Evolutionary conservation across 2,113 vertebrate species (phyloP), one percentile per base, ranked within the genome.

Genomic region (Ramphastos sulfuratus): DNA sequence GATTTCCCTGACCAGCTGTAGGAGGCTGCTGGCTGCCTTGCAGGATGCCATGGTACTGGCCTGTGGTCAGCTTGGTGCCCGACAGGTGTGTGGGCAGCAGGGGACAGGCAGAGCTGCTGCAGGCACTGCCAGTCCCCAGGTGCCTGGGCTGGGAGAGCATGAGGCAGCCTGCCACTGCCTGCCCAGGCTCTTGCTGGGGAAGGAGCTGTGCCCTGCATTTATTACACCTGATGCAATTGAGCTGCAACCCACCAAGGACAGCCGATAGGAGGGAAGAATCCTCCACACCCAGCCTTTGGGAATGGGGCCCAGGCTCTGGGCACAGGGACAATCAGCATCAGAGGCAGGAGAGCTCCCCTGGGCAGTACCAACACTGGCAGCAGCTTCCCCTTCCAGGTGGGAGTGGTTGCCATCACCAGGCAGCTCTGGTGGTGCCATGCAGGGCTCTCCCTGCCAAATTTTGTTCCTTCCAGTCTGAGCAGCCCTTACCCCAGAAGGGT

Each of bases 41-140:
- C 44, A 1, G 2, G 19, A n/a, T 30, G 46, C 52, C 1, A 0
- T 1, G 0, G 25, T 0, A 1, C 15, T 60, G 71, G 28, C 56
- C 27, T 1, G 0, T 7, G 13, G 46, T 24, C 28, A 54, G 61
- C 31, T n/a, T 9, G 6, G n/a, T 82, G 63, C 66, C 54, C 33
- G 17, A 30, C 15, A 6, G 58, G 20, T 44, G 31, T 24, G 35
- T 4, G 5, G 33, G 39, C 81, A 71, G 70, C 31, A 9, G 10
- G 46, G 46, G 16, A 30, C 17, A 20, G 46, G 52, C 59, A 33
- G 42, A 28, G 9, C 39, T 61, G 33, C 21, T 7, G 20, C 0
- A 0, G 25, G 31, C 0, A 0, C 37, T 71, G 64, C 30, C 1
- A 2, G 31, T 12, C 15, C 12, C 7, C 3, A 9, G 25, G 37